Conservation (phyloP, 2,888 invertebrate species). For the Folsomia candida region DNA sequence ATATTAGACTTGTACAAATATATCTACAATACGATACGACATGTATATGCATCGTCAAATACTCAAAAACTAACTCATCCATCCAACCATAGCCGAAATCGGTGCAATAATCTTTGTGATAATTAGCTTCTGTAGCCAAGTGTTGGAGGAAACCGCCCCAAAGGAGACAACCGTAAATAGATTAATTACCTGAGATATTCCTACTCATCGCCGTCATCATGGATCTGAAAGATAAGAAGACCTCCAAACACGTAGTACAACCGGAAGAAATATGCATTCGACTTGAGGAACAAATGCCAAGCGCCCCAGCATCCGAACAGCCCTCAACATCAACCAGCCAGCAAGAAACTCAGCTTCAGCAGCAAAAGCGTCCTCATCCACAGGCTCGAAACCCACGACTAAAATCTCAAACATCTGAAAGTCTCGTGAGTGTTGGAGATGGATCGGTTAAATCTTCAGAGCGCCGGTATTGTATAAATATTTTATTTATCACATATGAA, state of each 20-base stretch:
- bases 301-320: background rate
- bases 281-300: constrained; percentile 16
- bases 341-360: constrained; percentile 22
- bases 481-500: constrained; percentile 24
- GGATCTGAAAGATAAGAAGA: background rate
- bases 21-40: no score
- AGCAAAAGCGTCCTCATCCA: constrained; percentile 11
- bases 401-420: constrained; percentile 46
- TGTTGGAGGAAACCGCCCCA: background rate
- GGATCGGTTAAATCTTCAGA: constrained; percentile 46
- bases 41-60: no score
- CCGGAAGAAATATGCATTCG: constrained; percentile 4
- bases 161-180: background rate
- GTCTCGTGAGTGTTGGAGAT: constrained; percentile 45
- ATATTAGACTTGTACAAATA: no score
- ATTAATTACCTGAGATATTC: no score
- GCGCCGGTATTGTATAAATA: constrained; percentile 42
- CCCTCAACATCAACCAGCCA: constrained; percentile 12
- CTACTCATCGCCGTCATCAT: background rate
- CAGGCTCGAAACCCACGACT: constrained; percentile 36
- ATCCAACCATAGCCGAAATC: background rate
- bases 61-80: background rate
- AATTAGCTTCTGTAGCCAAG: background rate
- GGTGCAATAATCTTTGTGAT: constrained; percentile 1
- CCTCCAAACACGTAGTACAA: constrained; percentile 2